These are phyloP conservation scores for Tanytarsus gracilentus DNA, from an alignment of 2,888 invertebrate species.

Conservation along the genomic window DNA sequence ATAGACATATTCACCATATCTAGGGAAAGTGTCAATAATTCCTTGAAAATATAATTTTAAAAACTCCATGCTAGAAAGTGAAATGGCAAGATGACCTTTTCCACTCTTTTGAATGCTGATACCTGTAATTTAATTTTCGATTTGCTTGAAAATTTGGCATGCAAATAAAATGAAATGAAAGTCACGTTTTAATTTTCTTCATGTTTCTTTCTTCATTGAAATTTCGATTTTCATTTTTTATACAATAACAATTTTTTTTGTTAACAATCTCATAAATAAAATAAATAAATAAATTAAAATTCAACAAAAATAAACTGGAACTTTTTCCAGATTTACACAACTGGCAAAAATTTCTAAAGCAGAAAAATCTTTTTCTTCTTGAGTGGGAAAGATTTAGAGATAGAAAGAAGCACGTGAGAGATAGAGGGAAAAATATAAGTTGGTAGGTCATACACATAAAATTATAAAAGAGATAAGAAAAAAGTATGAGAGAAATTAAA, in stretches of 20 bases:
- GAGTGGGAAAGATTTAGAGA: background rate
- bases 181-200: background rate
- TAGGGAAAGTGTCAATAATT: background rate
- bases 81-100: background rate
- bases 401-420: background rate
- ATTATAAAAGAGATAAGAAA: background rate
- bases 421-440: background rate
- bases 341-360: too few relatives aligned
- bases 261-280: background rate
- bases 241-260: background rate
- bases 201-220: background rate
- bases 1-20: too few relatives aligned
- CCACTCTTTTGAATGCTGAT: background rate
- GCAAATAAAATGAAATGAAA: background rate
- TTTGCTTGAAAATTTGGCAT: background rate
- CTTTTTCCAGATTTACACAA: too few relatives aligned
- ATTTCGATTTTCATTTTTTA: background rate
- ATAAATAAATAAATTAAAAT: background rate
- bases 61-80: too few relatives aligned
- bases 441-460: background rate
- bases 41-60: too few relatives aligned
- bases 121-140: slow-evolving; percentile 1
- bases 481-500: background rate
- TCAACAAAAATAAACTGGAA: too few relatives aligned
- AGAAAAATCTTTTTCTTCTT: too few relatives aligned